A percentile compares a stretch with the other conserved stretches of the same genome.
These are phyloP conservation scores for Serinus canaria DNA, from an alignment of 2,113 vertebrate species.

Conservation along the genomic window DNA sequence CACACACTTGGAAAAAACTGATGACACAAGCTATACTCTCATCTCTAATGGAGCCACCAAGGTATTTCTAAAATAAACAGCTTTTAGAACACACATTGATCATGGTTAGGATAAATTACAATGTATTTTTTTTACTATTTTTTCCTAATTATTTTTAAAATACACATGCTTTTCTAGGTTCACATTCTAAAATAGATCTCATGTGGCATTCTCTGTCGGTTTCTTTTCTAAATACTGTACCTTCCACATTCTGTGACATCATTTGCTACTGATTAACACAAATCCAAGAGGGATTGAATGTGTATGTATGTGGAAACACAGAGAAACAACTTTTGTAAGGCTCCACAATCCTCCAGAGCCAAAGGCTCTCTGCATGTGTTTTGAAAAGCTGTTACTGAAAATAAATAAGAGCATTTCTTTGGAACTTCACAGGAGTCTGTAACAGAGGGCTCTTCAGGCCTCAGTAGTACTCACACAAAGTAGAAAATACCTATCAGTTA, in stretches of 20 bases:
- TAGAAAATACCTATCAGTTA: background rate
- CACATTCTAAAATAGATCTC: slow-evolving; percentile 1
- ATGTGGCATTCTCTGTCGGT: background rate
- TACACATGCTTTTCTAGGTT: slow-evolving; percentile 10
- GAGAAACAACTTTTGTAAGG: background rate
- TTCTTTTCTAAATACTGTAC: slow-evolving; percentile 9
- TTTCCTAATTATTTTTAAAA: slow-evolving; percentile 41
- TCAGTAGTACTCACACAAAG: fast-evolving
- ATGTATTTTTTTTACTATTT: slow-evolving; percentile 1
- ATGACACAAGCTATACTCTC: slow-evolving; percentile 6
- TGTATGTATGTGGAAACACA: background rate
- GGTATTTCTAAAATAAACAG: slow-evolving; percentile 55
- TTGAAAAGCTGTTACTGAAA: background rate
- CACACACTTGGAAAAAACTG: background rate
- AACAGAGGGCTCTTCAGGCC: background rate
- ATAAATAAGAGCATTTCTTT: background rate
- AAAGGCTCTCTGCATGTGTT: background rate
- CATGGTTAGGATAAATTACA: slow-evolving; percentile 21
- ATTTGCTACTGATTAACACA: background rate
- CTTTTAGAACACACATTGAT: background rate
- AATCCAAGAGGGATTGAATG: background rate
- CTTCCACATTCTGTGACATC: background rate
- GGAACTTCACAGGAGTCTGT: background rate
- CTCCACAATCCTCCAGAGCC: background rate
- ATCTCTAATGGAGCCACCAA: background rate